A percentile compares a stretch with the other conserved stretches of the same genome.
These are phyloP conservation scores for Hippocampus kuda DNA, from an alignment of 2,797 vertebrate species.

Conservation along the genomic window DNA sequence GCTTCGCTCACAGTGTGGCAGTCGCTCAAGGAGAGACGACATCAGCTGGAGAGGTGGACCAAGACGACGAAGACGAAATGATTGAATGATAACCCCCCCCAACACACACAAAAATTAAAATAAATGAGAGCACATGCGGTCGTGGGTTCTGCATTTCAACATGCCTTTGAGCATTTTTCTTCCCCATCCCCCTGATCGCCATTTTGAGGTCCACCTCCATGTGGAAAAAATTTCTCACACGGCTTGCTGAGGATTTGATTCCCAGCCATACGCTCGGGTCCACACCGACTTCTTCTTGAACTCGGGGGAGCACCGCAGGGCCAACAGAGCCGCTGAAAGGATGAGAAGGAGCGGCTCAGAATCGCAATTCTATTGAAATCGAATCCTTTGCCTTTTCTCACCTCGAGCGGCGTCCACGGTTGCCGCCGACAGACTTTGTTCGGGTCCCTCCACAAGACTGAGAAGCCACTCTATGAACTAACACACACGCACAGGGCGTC, in stretches of 20 bases:
- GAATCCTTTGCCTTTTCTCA: conserved; percentile 8
- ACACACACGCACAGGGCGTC: conserved; percentile 1
- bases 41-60: conserved; percentile 47
- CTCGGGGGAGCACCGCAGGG: conserved; percentile 72
- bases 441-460: conserved; percentile 73
- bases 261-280: conserved; percentile 90
- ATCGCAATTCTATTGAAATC: background rate
- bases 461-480: conserved; percentile 94
- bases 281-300: conserved; percentile 90
- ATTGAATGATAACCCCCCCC: background rate
- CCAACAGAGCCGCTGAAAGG: conserved; percentile 72
- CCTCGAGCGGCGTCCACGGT: conserved; percentile 52
- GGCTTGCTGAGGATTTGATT: conserved; percentile 19
- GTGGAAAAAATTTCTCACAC: no score
- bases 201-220: no score
- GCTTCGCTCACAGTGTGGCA: conserved; percentile 51
- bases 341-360: background rate
- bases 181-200: no score
- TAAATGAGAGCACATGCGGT: no score
- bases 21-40: conserved; percentile 54
- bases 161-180: no score
- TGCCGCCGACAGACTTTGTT: conserved; percentile 62
- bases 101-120: background rate
- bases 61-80: conserved; percentile 57
- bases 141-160: background rate